Evolutionary conservation across 2,888 invertebrate species (phyloP).

Genomic region (Nowickia ferox): DNA sequence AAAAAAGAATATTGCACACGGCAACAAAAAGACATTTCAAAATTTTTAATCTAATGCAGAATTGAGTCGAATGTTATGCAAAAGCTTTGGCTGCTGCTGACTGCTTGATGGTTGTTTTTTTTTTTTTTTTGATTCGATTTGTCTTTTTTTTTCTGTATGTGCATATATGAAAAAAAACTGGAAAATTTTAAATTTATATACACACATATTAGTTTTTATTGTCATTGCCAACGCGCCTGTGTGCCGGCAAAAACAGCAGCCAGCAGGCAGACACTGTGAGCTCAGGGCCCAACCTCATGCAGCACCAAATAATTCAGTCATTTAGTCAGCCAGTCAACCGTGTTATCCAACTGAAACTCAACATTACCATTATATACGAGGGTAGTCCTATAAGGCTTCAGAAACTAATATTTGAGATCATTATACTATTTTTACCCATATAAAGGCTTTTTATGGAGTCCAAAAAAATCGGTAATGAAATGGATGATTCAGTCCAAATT

Average conservation of each 20-base stretch:
- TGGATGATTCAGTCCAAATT: no score
- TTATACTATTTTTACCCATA: no score
- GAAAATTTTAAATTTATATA: conserved; percentile 44
- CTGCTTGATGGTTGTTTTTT: background rate
- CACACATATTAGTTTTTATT: conserved; percentile 61
- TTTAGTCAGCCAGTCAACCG: conserved; percentile 62
- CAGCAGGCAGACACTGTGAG: conserved; percentile 33
- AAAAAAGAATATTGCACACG: background rate
- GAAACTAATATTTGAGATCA: background rate
- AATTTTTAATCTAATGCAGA: conserved; percentile 39
- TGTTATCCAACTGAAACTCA: conserved; percentile 32
- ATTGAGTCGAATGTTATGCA: conserved; percentile 24
- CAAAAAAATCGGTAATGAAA: no score
- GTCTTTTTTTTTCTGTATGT: background rate
- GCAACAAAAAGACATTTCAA: conserved; percentile 23
- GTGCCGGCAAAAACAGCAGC: conserved; percentile 56
- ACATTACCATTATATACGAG: background rate
- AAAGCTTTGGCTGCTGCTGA: background rate
- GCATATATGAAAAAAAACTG: background rate
- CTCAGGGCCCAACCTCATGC: conserved; percentile 28
- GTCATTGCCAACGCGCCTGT: conserved; percentile 72
- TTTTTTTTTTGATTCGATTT: background rate
- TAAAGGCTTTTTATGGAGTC: no score
- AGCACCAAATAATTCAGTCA: conserved; percentile 36
- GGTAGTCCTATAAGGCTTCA: background rate